Evolutionary conservation across 64 coral and sea anemone species (phyloP).

Genomic region (Pachyseris speciosa): DNA sequence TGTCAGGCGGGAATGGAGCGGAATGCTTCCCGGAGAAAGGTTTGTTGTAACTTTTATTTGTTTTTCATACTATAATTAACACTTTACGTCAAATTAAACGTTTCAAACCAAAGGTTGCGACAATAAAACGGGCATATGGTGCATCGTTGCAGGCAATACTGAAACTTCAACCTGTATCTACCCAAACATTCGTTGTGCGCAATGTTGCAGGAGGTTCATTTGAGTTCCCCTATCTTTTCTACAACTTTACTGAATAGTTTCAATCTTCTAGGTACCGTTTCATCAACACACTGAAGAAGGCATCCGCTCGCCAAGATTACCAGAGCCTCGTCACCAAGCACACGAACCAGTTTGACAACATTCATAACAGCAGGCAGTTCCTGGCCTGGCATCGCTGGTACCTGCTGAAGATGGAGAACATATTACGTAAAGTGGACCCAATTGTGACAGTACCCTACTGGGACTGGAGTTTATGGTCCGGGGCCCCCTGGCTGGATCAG

Average conservation of each 20-base stretch:
- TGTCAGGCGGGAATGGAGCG: slow-evolving; percentile 46
- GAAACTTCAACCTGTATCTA: no score
- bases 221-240: background rate
- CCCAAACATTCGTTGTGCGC: no score
- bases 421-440: slow-evolving; percentile 44
- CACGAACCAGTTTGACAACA: background rate
- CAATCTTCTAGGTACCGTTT: background rate
- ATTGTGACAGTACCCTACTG: slow-evolving; percentile 60
- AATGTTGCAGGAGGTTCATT: no score
- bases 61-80: background rate
- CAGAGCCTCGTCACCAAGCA: background rate
- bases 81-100: background rate
- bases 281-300: background rate
- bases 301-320: background rate
- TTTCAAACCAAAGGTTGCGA: background rate
- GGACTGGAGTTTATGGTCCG: slow-evolving; percentile 70
- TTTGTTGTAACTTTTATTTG: background rate
- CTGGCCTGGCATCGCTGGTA: slow-evolving; percentile 77
- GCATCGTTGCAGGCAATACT: no score
- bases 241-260: background rate
- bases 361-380: slow-evolving; percentile 52
- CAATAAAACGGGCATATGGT: slow-evolving; percentile 11
- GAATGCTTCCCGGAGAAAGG: slow-evolving; percentile 54
- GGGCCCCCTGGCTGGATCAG: slow-evolving; percentile 67
- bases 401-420: slow-evolving; percentile 63